Conservation (phyloP, 2,113 vertebrate species). For the Zosterops borbonicus region DNA sequence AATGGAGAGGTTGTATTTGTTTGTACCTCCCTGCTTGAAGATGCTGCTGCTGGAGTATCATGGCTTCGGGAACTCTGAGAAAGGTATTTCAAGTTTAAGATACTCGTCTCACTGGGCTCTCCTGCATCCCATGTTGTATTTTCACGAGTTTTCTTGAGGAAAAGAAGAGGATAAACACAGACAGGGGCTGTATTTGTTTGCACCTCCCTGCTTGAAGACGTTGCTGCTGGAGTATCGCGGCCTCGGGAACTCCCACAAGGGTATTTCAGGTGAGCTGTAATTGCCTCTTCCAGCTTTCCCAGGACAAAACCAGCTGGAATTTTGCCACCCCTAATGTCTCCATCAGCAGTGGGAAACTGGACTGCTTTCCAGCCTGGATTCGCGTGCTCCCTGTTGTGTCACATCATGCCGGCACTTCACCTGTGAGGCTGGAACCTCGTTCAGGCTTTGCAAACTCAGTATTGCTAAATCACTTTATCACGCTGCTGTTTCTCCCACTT, state of each 20-base stretch:
- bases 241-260: background rate
- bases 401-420: accelerated
- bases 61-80: background rate
- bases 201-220: background rate
- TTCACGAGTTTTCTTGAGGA: background rate
- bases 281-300: background rate
- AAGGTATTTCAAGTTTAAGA: background rate
- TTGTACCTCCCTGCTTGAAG: background rate
- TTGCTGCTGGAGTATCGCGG: accelerated
- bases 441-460: background rate
- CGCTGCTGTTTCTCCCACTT: background rate
- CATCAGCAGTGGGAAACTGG: background rate
- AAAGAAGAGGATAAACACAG: background rate
- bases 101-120: background rate
- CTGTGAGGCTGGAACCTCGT: accelerated
- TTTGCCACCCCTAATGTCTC: background rate
- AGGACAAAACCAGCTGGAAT: background rate
- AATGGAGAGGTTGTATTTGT: background rate
- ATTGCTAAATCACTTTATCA: background rate
- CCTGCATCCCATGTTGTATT: background rate
- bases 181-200: background rate
- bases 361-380: background rate
- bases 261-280: background rate
- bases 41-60: background rate
- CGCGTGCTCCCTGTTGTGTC: background rate